These are phyloP conservation scores for Pipra filicauda DNA, from an alignment of 2,113 vertebrate genomes.

Conservation along the genomic window DNA sequence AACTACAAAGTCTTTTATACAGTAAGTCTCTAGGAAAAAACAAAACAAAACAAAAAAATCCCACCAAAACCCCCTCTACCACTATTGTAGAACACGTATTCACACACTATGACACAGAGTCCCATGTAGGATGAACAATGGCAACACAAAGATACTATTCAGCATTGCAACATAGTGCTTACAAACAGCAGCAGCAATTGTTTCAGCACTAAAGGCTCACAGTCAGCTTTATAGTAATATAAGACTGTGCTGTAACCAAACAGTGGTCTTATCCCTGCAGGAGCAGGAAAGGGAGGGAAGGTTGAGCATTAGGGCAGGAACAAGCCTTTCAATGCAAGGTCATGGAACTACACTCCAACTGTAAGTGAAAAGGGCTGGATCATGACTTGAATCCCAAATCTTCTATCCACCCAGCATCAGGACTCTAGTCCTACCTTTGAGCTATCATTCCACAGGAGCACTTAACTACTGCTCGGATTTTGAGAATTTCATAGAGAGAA, in stretches of 20 bases:
- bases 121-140: background rate
- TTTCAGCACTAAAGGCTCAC: background rate
- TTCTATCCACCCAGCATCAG: background rate
- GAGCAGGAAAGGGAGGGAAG: background rate
- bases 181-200: background rate
- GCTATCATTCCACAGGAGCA: background rate
- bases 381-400: background rate
- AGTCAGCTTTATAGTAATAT: background rate
- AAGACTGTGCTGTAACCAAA: background rate
- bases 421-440: background rate
- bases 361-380: background rate
- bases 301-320: background rate
- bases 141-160: background rate
- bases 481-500: background rate
- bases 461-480: background rate
- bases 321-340: background rate
- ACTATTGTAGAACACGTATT: background rate
- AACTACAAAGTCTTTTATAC: background rate
- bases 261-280: background rate
- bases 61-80: background rate
- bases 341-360: background rate
- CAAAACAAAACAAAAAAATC: accelerated
- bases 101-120: background rate
- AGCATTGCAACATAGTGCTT: background rate
- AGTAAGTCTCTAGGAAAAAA: background rate